Evolutionary conservation across 1,140 invertebrate species (phyloP).

Genomic region (Magallana gigas): DNA sequence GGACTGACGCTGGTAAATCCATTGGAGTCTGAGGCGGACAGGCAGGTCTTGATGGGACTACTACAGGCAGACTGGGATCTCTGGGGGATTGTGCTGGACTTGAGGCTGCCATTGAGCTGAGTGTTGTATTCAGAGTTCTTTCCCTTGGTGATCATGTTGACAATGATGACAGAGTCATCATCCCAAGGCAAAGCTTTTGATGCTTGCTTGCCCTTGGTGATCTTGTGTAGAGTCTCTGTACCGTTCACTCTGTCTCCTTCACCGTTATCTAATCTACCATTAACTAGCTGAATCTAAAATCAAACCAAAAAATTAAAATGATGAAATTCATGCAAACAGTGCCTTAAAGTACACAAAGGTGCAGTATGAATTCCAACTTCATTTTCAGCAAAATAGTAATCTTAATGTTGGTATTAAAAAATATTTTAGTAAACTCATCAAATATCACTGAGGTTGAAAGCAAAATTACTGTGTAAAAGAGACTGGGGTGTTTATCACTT

Average conservation of each 20-base stretch:
- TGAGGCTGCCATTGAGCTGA: constrained; percentile 24
- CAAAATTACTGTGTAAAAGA: background rate
- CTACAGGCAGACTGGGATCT: constrained; percentile 57
- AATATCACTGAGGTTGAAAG: background rate
- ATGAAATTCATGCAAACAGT: background rate
- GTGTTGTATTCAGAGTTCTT: constrained; percentile 42
- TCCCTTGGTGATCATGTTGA: constrained; percentile 56
- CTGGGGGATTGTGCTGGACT: constrained; percentile 54
- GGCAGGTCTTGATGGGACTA: constrained; percentile 61
- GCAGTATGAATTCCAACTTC: background rate
- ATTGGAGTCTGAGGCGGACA: constrained; percentile 64
- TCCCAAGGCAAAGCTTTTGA: constrained; percentile 67
- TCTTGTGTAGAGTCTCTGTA: constrained; percentile 49
- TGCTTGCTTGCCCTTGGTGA: constrained; percentile 56
- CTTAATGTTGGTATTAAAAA: background rate
- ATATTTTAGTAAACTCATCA: background rate
- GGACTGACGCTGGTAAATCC: constrained; percentile 64
- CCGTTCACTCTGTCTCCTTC: constrained; percentile 37
- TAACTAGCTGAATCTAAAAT: constrained; percentile 30
- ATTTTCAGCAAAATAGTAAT: background rate
- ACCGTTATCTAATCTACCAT: constrained; percentile 36
- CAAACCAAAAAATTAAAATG: background rate
- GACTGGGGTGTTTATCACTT: constrained; percentile 20
- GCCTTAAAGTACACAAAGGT: no score
- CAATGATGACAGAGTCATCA: constrained; percentile 71